Percentiles rank a stretch among this genome's conserved stretches.
phyloP scores from a whole-genome alignment of 1,140 invertebrate genomes.

The Epicauta chinensis region DNA sequence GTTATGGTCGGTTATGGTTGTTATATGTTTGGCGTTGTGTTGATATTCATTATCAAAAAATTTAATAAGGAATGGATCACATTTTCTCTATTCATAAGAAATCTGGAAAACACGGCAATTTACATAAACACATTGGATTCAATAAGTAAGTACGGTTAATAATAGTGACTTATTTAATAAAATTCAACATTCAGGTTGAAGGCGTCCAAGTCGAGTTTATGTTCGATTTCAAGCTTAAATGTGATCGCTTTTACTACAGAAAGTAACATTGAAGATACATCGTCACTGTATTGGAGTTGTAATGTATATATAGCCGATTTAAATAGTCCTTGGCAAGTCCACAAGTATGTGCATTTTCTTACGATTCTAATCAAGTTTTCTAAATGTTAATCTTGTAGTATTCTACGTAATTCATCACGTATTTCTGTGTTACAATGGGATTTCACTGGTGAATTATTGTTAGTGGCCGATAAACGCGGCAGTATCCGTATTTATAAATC shows the following conservation, averaged over 20 bases:
- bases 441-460: constrained; percentile 66
- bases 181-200: constrained; percentile 19
- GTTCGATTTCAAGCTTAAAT: constrained; percentile 70
- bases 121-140: constrained; percentile 26
- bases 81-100: constrained; percentile 36
- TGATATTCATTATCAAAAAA: too few species aligned
- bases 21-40: too few species aligned
- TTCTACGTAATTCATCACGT: constrained; percentile 50
- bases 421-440: constrained; percentile 83
- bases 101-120: constrained; percentile 25
- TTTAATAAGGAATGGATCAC: constrained; percentile 32
- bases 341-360: constrained; percentile 51
- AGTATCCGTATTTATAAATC: constrained; percentile 70
- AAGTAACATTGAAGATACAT: constrained; percentile 59
- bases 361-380: neutral
- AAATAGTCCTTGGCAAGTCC: constrained; percentile 75
- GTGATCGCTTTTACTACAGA: constrained; percentile 74
- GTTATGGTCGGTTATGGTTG: too few species aligned
- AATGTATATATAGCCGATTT: constrained; percentile 83
- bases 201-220: constrained; percentile 42
- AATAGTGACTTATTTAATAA: constrained; percentile 6
- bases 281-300: constrained; percentile 62
- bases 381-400: constrained; percentile 39
- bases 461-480: constrained; percentile 69
- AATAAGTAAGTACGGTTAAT: constrained; percentile 24